Evolutionary conservation across 2,113 vertebrate species (phyloP), one percentile per base, ranked within the genome.

Genomic region (Pterocles orientalis): DNA sequence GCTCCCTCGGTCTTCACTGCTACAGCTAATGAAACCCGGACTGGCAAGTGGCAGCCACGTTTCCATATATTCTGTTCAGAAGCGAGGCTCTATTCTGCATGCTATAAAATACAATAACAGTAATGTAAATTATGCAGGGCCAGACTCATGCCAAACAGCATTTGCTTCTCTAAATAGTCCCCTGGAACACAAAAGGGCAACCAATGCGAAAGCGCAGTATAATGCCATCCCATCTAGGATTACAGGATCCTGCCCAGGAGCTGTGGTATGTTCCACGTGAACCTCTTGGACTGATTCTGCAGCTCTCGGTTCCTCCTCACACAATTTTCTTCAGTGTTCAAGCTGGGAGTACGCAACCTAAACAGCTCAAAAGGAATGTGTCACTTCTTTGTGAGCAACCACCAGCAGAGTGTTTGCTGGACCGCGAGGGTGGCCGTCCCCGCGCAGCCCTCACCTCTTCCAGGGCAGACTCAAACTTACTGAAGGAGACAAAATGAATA

Each of bases 161-260:
- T 90, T 87, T 93, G 73, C 50, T 94, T 84, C 92, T 94, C 61
- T 70, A 96, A 92, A 95, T 93, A 97, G 94, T 86, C 34, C 28
- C 47, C 1, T 4, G 54, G n/a, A 96, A 92, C 65, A 96, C 86
- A 87, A 93, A 93, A 78, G 77, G 83, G 53, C 79, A 88, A 71
- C 48, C 86, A 75, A 53, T 62, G 47, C 66, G 86, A 95, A 93
- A 96, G 83, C 33, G 18, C 28, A 54, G 29, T 41, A 62, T 58
- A 86, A 92, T 54, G 68, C 92, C 79, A 83, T 51, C 77, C 65
- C 86, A 53, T 84, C 69, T 89, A 95, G 94, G 64, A 88, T 84
- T n/a, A 80, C 89, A 90, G 78, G 47, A 43, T 34, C 34, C 71
- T 84, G 68, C 80, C 48, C 48, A 60, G 62, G n/a, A 89, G 7